These are phyloP conservation scores for Limnodromus scolopaceus DNA, from an alignment of 2,797 vertebrate species.

Conservation along the genomic window DNA sequence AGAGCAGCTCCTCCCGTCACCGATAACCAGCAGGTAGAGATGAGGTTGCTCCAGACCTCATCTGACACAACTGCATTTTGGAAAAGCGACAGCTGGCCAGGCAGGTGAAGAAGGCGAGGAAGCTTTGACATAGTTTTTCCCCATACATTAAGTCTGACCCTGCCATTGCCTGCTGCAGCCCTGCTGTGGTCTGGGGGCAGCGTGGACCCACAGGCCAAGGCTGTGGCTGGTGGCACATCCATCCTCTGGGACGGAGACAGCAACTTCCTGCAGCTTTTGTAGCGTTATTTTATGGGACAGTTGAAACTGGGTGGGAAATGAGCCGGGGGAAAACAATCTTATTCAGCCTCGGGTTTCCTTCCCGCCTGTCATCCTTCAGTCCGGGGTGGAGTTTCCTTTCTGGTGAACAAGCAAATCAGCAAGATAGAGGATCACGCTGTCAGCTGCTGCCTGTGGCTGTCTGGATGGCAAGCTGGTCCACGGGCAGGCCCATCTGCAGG, in stretches of 20 bases:
- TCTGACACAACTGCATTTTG: neutral
- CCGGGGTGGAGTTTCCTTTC: slow-evolving; percentile 39
- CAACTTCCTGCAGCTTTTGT: neutral
- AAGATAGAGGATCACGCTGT: neutral
- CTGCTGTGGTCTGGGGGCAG: neutral
- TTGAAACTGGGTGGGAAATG: neutral
- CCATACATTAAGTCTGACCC: fast-evolving
- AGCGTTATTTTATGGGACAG: neutral
- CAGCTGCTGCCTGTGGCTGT: neutral
- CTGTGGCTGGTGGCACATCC: neutral
- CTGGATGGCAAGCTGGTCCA: neutral
- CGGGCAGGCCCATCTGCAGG: neutral
- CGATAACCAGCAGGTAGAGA: fast-evolving
- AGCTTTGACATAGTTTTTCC: neutral
- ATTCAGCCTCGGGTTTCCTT: slow-evolving; percentile 6
- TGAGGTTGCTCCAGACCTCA: neutral
- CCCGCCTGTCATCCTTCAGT: neutral
- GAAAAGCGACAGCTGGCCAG: neutral
- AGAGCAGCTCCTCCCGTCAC: neutral
- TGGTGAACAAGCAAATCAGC: neutral
- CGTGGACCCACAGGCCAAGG: fast-evolving
- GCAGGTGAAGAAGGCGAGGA: neutral
- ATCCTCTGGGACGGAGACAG: neutral
- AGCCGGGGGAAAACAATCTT: neutral
- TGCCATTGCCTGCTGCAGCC: neutral